Conservation (phyloP, 1,140 invertebrate genomes). For the Penaeus chinensis region DNA sequence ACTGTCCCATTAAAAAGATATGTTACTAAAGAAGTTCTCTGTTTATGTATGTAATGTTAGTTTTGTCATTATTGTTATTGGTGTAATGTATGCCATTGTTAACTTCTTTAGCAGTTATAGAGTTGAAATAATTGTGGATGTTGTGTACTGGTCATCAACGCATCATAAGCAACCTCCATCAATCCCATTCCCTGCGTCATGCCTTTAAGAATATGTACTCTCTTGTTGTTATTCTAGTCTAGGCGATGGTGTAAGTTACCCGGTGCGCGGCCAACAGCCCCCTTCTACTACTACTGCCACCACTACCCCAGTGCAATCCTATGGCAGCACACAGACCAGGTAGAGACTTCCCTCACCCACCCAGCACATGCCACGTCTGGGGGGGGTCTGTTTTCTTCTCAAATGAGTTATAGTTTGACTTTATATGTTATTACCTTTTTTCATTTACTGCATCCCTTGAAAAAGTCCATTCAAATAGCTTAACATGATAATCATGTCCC, state of each 20-base stretch:
- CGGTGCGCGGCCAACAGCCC: conserved; percentile 80
- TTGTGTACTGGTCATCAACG: not conserved
- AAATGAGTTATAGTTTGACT: not conserved
- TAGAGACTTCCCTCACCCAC: conserved; percentile 70
- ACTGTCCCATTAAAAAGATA: too few relatives aligned
- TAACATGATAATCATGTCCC: not conserved
- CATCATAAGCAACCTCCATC: conserved; percentile 12
- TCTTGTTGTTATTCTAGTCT: conserved; percentile 74
- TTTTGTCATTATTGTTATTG: too few relatives aligned
- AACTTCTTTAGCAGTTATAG: not conserved
- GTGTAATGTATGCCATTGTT: too few relatives aligned
- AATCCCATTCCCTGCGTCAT: conserved; percentile 5
- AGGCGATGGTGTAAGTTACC: conserved; percentile 88
- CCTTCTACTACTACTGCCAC: conserved; percentile 53
- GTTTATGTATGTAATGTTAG: too few relatives aligned
- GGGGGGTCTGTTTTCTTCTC: conserved; percentile 19
- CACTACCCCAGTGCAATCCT: conserved; percentile 74
- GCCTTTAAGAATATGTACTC: conserved; percentile 36
- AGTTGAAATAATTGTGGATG: not conserved
- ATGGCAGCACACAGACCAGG: conserved; percentile 88
- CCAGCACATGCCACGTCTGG: not conserved
- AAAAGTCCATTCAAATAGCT: not conserved
- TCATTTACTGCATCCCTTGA: too few relatives aligned
- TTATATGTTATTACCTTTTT: not conserved
- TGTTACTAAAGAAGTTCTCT: too few relatives aligned